phyloP scores from a whole-genome alignment of 1,140 invertebrate species.

The Drosophila guanche region DNA sequence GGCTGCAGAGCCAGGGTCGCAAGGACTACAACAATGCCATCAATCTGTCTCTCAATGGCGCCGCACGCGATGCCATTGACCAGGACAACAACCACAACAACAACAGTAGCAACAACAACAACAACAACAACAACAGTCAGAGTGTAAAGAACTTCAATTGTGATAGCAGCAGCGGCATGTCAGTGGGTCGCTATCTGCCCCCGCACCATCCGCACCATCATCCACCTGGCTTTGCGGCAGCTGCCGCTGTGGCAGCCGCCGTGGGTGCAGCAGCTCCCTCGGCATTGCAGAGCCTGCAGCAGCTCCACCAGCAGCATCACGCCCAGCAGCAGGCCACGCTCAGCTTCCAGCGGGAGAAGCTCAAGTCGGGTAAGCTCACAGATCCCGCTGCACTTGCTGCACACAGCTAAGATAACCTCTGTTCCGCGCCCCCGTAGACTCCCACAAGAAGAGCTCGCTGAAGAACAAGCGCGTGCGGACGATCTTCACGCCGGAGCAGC shows the following conservation, averaged over 20 bases:
- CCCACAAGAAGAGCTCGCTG: constrained; percentile 75
- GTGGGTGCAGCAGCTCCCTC: constrained; percentile 63
- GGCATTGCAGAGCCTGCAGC: constrained; percentile 80
- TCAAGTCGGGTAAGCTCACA: constrained; percentile 69
- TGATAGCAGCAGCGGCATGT: constrained; percentile 61
- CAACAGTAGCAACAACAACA: constrained; percentile 45
- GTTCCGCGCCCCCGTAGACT: constrained; percentile 29
- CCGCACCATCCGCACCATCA: constrained; percentile 41
- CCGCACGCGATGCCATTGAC: constrained; percentile 22
- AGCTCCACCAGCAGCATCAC: constrained; percentile 82
- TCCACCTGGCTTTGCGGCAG: constrained; percentile 36
- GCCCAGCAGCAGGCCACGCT: constrained; percentile 78
- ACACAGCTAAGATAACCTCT: neutral
- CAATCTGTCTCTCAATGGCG: constrained; percentile 81
- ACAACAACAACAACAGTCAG: constrained; percentile 51
- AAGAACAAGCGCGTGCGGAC: constrained; percentile 93
- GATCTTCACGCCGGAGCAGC: constrained; percentile 96
- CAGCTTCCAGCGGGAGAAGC: constrained; percentile 75
- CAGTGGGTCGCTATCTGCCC: constrained; percentile 62
- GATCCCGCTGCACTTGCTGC: neutral
- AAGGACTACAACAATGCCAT: constrained; percentile 83
- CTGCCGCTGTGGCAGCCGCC: constrained; percentile 63
- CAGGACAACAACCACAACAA: constrained; percentile 24
- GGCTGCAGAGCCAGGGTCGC: constrained; percentile 84
- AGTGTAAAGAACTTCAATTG: constrained; percentile 81